Evolutionary conservation across 2,888 invertebrate species (phyloP).

Genomic region (Halocaridina rubra): DNA sequence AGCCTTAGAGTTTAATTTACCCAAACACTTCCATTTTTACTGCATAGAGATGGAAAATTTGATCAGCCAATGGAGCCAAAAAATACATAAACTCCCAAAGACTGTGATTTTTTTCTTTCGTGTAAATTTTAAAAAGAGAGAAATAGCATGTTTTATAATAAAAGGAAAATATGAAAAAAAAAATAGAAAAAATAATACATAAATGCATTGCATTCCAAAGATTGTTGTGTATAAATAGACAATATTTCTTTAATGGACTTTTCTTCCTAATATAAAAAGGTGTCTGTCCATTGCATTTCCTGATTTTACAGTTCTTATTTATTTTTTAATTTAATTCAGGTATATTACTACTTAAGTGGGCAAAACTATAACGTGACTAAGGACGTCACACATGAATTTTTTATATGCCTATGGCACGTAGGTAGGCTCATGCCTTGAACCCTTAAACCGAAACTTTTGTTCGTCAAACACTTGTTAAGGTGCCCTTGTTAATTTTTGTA

Average conservation of each 20-base stretch:
- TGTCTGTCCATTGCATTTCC: slow-evolving; percentile 57
- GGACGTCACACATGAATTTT: slow-evolving; percentile 29
- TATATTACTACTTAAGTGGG: slow-evolving; percentile 62
- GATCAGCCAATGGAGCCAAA: slow-evolving; percentile 46
- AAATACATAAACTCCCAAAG: slow-evolving; percentile 55
- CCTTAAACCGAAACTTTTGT: slow-evolving; percentile 15
- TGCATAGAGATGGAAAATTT: slow-evolving; percentile 41
- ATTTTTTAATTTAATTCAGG: slow-evolving; percentile 61
- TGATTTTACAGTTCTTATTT: slow-evolving; percentile 51
- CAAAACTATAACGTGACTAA: slow-evolving; percentile 46
- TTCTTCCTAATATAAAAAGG: slow-evolving; percentile 28
- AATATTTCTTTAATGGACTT: slow-evolving; percentile 54
- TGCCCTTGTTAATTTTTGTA: slow-evolving; percentile 57
- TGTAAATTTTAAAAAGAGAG: slow-evolving; percentile 41
- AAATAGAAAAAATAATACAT: slow-evolving; percentile 45
- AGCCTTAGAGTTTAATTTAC: too few relatives aligned
- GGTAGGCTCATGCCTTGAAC: slow-evolving; percentile 31
- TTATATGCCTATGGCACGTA: slow-evolving; percentile 38
- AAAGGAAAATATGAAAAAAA: too few relatives aligned
- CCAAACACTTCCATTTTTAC: slow-evolving; percentile 39
- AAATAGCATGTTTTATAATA: slow-evolving; percentile 49
- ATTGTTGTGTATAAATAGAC: slow-evolving; percentile 58
- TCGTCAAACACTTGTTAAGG: slow-evolving; percentile 43
- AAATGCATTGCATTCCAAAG: slow-evolving; percentile 62
- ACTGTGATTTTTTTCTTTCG: slow-evolving; percentile 56